Base-by-base conservation (phyloP, 2,797 vertebrate genomes). In the Hippocampus kuda region DNA sequence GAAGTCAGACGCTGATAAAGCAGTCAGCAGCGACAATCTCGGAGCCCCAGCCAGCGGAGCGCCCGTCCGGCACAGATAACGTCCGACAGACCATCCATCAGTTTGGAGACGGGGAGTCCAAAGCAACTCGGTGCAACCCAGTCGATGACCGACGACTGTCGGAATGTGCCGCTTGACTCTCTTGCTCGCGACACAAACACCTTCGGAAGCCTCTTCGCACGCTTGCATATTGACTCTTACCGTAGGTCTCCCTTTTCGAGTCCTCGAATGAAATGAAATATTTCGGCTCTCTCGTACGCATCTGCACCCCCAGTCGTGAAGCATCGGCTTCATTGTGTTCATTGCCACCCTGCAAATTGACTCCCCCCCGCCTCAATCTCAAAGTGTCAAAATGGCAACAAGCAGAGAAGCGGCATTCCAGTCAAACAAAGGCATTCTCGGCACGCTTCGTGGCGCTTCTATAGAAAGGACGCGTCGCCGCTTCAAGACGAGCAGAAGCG, bases 1-100 rank as follows among this genome's bases (percentile, higher is more conserved):
- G 87, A 83, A 83, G 83, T 88, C 84, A 83, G 77, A 56, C 70
- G 65, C 83, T 75, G 88, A 90, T 90, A 88, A 90, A 88, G 80
- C 77, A 82, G 83, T 88, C 85, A 85, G 73, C 72, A 78, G 78
- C 86, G 80, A 88, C 86, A 88, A 87, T 85, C 81, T 87, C 70
- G 82, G 72, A 79, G 79, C 76, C 77, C 77, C 89, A 85, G 83
- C 81, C 84, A 84, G 75, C 71, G 75, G 78, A 83, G 85, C 75
- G 77, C 84, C 86, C 82, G 70, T 90, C 90, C 86, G 84, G 81
- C 84, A 74, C 81, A 86, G 89, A 90, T 90, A 88, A 88, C 89
- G 80, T 77, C 71, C 64, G 85, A 89, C 87, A 86, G 86, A 78
- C 74, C 86, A 88, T 91, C 87, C 86, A 86, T 91, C 90, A 90